Evolutionary conservation across 2,888 invertebrate species (phyloP).

Genomic region (Penaeus monodon): DNA sequence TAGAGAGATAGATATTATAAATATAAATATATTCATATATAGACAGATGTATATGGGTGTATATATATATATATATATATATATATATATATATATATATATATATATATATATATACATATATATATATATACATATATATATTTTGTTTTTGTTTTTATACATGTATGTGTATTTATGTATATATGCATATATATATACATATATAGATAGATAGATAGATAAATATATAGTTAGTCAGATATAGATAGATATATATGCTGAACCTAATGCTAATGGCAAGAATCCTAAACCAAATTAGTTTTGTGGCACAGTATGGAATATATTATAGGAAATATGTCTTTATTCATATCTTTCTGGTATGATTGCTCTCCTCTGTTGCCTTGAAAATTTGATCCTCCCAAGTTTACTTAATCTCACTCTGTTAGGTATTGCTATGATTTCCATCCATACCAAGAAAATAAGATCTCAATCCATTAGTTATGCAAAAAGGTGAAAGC

Average conservation of each 20-base stretch:
- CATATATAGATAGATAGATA: constrained; percentile 2
- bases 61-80: constrained; percentile 54
- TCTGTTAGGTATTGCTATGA: no score
- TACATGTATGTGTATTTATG: neutral
- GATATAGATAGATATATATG: neutral
- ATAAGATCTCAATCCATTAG: no score
- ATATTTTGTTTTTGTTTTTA: no score
- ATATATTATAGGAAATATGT: neutral
- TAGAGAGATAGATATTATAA: constrained; percentile 8
- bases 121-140: no score
- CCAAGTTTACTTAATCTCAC: no score
- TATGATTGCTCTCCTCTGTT: neutral
- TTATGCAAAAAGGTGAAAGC: no score
- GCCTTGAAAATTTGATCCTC: no score
- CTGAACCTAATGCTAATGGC: no score
- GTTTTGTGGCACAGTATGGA: no score
- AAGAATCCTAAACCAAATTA: no score
- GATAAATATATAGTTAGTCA: neutral
- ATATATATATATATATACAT: no score
- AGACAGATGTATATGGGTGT: neutral
- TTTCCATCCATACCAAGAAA: no score
- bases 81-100: neutral
- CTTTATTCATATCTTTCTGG: neutral
- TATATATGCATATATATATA: neutral
- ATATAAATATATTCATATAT: constrained; percentile 17